phyloP scores from a whole-genome alignment of 2,888 invertebrate genomes.

The Andricus curvator region DNA sequence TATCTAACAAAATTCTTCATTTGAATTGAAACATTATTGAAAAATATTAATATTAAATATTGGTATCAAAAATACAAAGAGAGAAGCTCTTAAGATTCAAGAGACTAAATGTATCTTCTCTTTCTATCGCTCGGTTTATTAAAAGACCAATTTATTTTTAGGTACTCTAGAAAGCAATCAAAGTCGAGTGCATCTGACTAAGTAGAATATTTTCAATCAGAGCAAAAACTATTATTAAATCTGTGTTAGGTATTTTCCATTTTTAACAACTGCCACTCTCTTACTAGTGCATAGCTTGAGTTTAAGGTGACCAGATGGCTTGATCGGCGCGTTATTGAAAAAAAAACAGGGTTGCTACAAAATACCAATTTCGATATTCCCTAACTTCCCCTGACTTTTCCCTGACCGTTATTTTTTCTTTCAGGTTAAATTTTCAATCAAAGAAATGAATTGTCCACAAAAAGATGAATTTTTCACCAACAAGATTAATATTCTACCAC shows the following conservation, averaged over 20 bases:
- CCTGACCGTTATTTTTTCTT: no score
- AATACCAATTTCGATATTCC: no score
- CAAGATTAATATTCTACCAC: no score
- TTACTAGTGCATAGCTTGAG: constrained; percentile 31
- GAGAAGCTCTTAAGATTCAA: background rate
- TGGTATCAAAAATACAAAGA: background rate
- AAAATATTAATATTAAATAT: background rate
- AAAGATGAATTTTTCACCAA: no score
- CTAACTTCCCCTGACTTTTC: no score
- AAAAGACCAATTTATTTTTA: constrained; percentile 32
- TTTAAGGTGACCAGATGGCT: background rate
- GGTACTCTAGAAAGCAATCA: constrained; percentile 13
- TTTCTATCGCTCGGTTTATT: background rate
- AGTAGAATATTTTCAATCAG: background rate
- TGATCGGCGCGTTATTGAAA: no score
- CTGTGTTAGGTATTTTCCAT: background rate
- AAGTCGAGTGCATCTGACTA: background rate
- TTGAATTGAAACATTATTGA: background rate
- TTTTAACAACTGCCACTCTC: background rate
- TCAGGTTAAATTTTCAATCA: no score
- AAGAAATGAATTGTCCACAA: no score
- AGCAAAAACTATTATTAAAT: constrained; percentile 14
- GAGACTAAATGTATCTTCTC: constrained; percentile 2
- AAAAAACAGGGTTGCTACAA: no score
- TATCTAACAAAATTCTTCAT: background rate